phyloP scores from a whole-genome alignment of 1,140 invertebrate species.

The Neotoxoptera formosana region DNA sequence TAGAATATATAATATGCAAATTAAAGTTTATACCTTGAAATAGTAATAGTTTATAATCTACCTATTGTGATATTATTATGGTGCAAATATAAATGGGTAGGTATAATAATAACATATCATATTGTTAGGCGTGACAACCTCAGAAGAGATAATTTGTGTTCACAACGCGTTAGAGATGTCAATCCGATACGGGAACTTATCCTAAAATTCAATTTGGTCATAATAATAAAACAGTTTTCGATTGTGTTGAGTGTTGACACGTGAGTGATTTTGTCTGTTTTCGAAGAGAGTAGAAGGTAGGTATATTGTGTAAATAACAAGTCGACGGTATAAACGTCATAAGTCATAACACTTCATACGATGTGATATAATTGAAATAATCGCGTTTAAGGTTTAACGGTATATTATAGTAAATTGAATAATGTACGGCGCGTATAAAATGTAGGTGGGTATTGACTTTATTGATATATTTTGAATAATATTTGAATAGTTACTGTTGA shows the following conservation, averaged over 20 bases:
- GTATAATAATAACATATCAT: not conserved
- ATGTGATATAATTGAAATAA: not conserved
- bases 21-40: not conserved
- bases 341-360: not conserved
- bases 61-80: not conserved
- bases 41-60: not conserved
- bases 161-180: not conserved
- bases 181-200: conserved; percentile 13
- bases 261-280: not conserved
- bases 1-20: not conserved
- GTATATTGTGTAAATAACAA: not conserved
- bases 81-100: not conserved
- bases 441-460: not conserved
- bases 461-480: not conserved
- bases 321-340: not conserved
- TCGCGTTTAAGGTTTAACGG: not conserved
- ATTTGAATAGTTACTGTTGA: not conserved
- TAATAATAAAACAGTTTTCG: conserved; percentile 8
- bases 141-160: not conserved
- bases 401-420: not conserved
- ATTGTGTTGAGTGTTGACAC: not conserved
- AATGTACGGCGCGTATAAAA: not conserved
- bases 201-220: not conserved
- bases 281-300: not conserved
- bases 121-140: not conserved